Evolutionary conservation across 2,113 vertebrate species (phyloP).

Genomic region (Empidonax traillii): DNA sequence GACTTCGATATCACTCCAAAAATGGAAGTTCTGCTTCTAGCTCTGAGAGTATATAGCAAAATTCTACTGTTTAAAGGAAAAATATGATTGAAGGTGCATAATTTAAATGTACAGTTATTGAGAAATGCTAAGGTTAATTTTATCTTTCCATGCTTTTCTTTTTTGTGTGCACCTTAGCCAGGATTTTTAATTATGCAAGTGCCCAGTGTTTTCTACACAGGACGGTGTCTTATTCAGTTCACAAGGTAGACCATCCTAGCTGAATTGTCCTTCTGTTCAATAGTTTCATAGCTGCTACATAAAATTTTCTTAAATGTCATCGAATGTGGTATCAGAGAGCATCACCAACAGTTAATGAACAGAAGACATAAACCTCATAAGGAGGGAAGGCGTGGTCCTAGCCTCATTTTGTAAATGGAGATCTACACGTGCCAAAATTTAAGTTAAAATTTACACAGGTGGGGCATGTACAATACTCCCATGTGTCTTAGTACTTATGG

Average conservation of each 20-base stretch:
- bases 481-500: not conserved
- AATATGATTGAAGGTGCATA: not conserved
- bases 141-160: not conserved
- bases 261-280: not conserved
- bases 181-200: not conserved
- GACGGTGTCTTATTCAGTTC: not conserved
- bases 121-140: not conserved
- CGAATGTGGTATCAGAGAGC: not conserved
- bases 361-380: not conserved
- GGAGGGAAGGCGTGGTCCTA: not conserved
- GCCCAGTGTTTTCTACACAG: not conserved
- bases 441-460: not conserved
- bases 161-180: not conserved
- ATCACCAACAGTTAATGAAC: not conserved
- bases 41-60: not conserved
- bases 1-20: not conserved
- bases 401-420: not conserved
- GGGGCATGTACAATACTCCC: not conserved
- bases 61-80: not conserved
- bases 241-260: not conserved
- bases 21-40: not conserved
- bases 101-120: not conserved
- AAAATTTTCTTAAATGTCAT: not conserved
- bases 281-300: not conserved
- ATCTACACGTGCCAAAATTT: not conserved